Base-by-base conservation (phyloP, 2,113 vertebrate genomes). In the Thalassoma bifasciatum region DNA sequence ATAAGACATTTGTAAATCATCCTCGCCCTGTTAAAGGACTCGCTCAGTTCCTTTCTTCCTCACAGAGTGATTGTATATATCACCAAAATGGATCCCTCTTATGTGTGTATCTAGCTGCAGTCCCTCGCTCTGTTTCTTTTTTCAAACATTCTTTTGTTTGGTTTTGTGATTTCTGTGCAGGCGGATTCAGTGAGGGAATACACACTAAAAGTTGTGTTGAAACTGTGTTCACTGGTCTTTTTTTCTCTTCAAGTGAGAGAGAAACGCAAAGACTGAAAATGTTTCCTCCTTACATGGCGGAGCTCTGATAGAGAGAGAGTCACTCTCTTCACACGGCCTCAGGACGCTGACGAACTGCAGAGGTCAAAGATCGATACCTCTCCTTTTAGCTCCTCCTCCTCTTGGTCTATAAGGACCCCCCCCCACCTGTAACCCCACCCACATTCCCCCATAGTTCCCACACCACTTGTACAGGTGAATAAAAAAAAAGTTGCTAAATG, bases 11-110 rank as follows among this genome's bases (percentile, higher is more conserved):
- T 91, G 81, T 93, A 87, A 85, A 86, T 85, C 88, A 85, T 86
- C 91, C 93, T 92, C 90, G 50, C 70, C 92, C 93, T 81, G 82
- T 21, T 79, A 77, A 77, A 89, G 86, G 81, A 85, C 75, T 85
- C 68, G 64, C 63, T 79, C 66, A 79, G 93, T 89, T 93, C 66
- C 79, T 84, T 91, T 89, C 92, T 93, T 92, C 92, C 88, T 93
- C 94, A 93, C 93, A 91, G 92, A 92, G 94, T 94, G 93, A 94
- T 93, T 95, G 94, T 95, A 95, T 91, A 94, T 94, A 95, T 93
- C 94, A 94, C 93, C 83, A 77, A 89, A 87, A 93, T 82, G 71
- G 83, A 90, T 81, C 75, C 84, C 75, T 84, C 76, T 84, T 72
- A 79, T 86, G 84, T 93, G 92, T 92, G 89, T 92, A 89, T 91